Percentiles rank a stretch among this genome's conserved stretches.
phyloP scores from a whole-genome alignment of 2,888 invertebrate species.

The Linnaemya vulpina region DNA sequence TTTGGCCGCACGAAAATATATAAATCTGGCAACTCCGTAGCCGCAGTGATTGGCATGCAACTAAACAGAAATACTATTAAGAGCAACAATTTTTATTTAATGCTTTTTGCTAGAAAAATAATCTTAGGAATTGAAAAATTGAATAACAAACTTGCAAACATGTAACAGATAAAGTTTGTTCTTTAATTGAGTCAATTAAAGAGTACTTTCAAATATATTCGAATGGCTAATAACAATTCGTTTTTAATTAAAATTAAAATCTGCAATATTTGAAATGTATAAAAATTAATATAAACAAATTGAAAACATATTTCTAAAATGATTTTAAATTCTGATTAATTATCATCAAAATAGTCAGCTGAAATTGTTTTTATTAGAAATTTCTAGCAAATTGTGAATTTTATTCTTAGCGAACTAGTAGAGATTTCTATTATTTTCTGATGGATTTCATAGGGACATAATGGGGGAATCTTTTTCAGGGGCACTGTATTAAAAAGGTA shows the following conservation, averaged over 20 bases:
- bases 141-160: background rate
- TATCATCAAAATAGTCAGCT: too few species aligned
- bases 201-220: slow-evolving; percentile 73
- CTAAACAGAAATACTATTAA: background rate
- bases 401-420: too few species aligned
- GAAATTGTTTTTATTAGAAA: too few species aligned
- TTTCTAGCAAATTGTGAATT: too few species aligned
- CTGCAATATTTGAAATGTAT: background rate
- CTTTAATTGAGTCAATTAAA: slow-evolving; percentile 74
- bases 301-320: too few species aligned
- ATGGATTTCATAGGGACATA: too few species aligned
- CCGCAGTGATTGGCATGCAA: slow-evolving; percentile 23
- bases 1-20: too few species aligned
- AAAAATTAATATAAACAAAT: too few species aligned
- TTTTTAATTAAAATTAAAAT: background rate
- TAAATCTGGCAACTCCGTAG: background rate
- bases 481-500: too few species aligned
- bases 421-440: too few species aligned
- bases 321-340: too few species aligned
- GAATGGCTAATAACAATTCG: background rate
- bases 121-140: background rate
- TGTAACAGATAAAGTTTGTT: slow-evolving; percentile 17
- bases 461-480: too few species aligned
- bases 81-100: background rate
- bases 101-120: background rate